Base-by-base conservation (phyloP, 1,140 invertebrate species). In the Nomia melanderi region DNA sequence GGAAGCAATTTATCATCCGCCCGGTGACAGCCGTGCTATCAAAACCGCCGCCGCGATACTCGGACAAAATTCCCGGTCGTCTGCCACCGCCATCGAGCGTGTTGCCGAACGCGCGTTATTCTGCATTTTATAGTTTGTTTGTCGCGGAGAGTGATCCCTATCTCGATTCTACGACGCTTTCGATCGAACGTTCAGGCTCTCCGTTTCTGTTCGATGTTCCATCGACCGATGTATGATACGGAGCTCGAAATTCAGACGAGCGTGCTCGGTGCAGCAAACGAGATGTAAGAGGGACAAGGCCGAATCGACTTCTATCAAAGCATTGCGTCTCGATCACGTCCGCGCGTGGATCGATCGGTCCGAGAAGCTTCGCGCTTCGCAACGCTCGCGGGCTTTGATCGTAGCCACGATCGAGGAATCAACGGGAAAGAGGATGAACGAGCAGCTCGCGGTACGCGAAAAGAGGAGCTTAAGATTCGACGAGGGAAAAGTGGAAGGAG, bases 11-110 rank as follows among this genome's bases (percentile, higher is more conserved):
- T 71, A 78, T 78, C 77, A 78, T 78, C 77, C 39, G 39, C 2
- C 54, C 33, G 71, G 62, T 60, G 77, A 78, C 77, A 74, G 70
- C 53, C 77, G 62, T 14, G 41, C 57, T 78, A 78, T 78, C 77
- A 65, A 74, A 78, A 78, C 62, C 62, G 41, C 56, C 60, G n/a
- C 36, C 23, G 70, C 27, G n/a, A 59, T 59, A 8, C 29, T 17
- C 1, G 50, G 50, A 25, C n/a, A 9, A 20, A 6, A n/a, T 50
- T 50, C 5, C n/a, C n/a, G n/a, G n/a, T n/a, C n/a, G n/a, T n/a
- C n/a, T n/a, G n/a, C n/a, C n/a, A n/a, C 23, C 47, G 47, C 23
- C 47, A 9, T 23, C n/a, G 5, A 9, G 5, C n/a, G n/a, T 50
- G 47, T 6, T 17, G 23, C n/a, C 7, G 47, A 50, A 23, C 23